Evolutionary conservation across 2,888 invertebrate genomes (phyloP), one percentile per base, ranked within the genome.

Genomic region (Ennomos quercinarius): DNA sequence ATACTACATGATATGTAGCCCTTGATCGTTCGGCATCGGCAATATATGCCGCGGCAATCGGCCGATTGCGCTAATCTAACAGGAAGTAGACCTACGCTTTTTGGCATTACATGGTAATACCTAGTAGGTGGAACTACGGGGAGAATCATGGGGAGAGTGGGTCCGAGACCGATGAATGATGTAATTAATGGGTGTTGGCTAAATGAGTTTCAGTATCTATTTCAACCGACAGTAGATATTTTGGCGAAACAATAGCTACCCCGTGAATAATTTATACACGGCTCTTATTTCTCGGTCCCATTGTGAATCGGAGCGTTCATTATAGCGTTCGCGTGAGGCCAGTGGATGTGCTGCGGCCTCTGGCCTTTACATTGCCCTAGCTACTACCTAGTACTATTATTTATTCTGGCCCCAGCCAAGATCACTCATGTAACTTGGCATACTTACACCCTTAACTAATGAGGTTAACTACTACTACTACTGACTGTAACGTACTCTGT

Each of bases 281-380:
- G 49, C 36, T 35, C 10, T 11, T 37, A 40, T 40, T 50, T 46
- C 47, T 55, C 50, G 60, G 42, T 51, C 50, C 51, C 55, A 35
- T 60, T 60, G 54, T 50, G 41, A 55, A 49, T 45, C 42, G 68
- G 71, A 69, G 67, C 54, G 45, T 64, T 61, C 57, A 49, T 52
- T 41, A 50, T 54, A 47, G 43, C n/a, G 13, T 35, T 51, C 27
- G 27, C 34, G 34, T 74, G 71, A 84, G 82, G 83, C 73, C 82
- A 75, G 73, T 78, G 78, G 84, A 82, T 86, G 81, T 72, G 84
- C 77, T 27, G 27, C 27, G 27, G 27, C 27, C 27, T 68, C 70
- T 77, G 83, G 77, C 90, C 89, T 90, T 89, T 86, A 86, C 87
- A 86, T 86, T 88, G 89, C 74, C 73, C 70, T 66, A 27, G 27